Conservation (phyloP, 2,113 vertebrate genomes). For the Chauna torquata region DNA sequence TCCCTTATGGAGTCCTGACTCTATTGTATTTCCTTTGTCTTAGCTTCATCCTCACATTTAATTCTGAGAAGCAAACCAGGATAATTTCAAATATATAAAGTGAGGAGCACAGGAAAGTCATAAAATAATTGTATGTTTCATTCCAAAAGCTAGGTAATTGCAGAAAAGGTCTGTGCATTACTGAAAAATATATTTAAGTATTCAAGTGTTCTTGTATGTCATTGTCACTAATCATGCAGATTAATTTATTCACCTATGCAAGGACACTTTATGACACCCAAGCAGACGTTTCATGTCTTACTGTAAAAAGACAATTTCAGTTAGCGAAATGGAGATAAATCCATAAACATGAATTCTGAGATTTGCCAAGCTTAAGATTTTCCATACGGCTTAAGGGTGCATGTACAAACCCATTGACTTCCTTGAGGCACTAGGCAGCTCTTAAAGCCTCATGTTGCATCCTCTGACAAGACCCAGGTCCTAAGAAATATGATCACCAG, state of each 20-base stretch:
- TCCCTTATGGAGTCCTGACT: not conserved
- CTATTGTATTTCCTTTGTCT: not conserved
- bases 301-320: not conserved
- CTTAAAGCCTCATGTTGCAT: not conserved
- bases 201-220: not conserved
- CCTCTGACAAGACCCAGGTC: not conserved
- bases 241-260: not conserved
- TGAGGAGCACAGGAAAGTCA: not conserved
- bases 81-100: not conserved
- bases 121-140: not conserved
- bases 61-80: not conserved
- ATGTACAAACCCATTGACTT: accelerated
- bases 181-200: not conserved
- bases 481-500: not conserved
- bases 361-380: not conserved
- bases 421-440: not conserved
- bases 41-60: not conserved
- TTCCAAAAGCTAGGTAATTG: not conserved
- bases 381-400: not conserved
- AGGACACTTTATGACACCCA: not conserved
- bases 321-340: not conserved
- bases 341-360: not conserved
- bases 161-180: not conserved
- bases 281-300: not conserved
- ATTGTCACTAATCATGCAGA: not conserved